A percentile compares a stretch with the other conserved stretches of the same genome.
Conservation (phyloP, 2,797 vertebrate genomes). For the Coracias cyanogaster region DNA sequence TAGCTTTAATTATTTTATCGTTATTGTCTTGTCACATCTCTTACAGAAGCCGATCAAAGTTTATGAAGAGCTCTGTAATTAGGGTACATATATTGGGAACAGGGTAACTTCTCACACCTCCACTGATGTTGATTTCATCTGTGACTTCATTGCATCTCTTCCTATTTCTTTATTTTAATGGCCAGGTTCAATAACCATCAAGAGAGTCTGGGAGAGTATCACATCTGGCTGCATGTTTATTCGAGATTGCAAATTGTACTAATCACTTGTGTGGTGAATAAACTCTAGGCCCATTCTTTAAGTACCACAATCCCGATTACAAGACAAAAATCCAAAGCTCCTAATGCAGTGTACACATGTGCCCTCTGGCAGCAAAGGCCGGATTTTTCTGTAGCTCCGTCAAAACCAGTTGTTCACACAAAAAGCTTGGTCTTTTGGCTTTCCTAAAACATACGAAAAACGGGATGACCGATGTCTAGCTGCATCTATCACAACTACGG, state of each 20-base stretch:
- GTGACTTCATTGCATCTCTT: not conserved
- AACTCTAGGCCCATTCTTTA: not conserved
- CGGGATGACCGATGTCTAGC: not conserved
- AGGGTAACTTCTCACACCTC: not conserved
- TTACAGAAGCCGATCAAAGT: not conserved
- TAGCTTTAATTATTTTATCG: not conserved
- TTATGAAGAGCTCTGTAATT: not conserved
- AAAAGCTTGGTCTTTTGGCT: not conserved
- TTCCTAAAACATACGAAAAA: not conserved
- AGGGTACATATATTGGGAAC: not conserved
- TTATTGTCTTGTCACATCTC: not conserved
- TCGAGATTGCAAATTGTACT: not conserved
- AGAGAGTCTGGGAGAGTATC: not conserved
- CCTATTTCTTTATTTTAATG: not conserved
- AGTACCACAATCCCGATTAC: not conserved
- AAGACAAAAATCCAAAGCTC: not conserved
- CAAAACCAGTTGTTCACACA: not conserved
- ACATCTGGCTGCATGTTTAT: not conserved
- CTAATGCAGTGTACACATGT: not conserved
- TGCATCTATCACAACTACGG: fast-evolving
- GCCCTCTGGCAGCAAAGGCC: not conserved
- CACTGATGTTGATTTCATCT: not conserved
- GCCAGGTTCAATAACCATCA: not conserved
- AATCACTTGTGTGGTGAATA: not conserved
- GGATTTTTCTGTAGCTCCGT: not conserved